Percentiles rank a stretch among this genome's conserved stretches.
phyloP scores from a whole-genome alignment of 2,113 vertebrate genomes.

The Excalfactoria chinensis region DNA sequence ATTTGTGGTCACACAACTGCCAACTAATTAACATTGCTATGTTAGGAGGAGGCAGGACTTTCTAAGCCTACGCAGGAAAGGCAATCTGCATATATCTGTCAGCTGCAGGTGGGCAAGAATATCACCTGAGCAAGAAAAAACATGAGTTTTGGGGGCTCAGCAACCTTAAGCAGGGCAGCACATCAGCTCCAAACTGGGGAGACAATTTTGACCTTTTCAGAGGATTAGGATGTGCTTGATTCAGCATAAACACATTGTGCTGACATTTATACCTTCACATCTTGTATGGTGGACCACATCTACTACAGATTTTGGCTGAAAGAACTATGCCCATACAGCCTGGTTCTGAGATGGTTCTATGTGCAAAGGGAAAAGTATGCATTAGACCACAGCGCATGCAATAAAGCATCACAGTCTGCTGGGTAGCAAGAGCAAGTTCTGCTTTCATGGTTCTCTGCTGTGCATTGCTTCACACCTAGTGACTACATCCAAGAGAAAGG shows the following conservation, averaged over 20 bases:
- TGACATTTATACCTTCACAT: neutral
- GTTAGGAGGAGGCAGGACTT: neutral
- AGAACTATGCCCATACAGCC: neutral
- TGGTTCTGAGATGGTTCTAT: neutral
- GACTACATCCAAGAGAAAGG: neutral
- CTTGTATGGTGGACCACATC: neutral
- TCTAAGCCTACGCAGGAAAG: neutral
- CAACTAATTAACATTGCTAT: neutral
- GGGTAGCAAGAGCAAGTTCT: neutral
- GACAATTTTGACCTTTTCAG: neutral
- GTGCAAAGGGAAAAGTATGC: neutral
- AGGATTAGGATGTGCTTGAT: neutral
- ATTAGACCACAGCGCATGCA: neutral
- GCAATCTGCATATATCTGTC: neutral
- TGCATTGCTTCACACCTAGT: neutral
- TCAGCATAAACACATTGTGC: neutral
- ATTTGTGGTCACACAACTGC: neutral
- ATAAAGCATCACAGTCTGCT: neutral
- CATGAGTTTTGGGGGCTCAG: neutral
- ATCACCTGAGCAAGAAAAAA: neutral
- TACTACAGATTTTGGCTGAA: neutral
- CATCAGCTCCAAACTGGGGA: neutral
- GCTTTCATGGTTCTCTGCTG: neutral
- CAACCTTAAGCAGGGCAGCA: neutral
- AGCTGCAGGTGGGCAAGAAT: neutral